These are phyloP conservation scores for Zonitis immaculata DNA, from an alignment of 2,888 invertebrate genomes.

Conservation along the genomic window DNA sequence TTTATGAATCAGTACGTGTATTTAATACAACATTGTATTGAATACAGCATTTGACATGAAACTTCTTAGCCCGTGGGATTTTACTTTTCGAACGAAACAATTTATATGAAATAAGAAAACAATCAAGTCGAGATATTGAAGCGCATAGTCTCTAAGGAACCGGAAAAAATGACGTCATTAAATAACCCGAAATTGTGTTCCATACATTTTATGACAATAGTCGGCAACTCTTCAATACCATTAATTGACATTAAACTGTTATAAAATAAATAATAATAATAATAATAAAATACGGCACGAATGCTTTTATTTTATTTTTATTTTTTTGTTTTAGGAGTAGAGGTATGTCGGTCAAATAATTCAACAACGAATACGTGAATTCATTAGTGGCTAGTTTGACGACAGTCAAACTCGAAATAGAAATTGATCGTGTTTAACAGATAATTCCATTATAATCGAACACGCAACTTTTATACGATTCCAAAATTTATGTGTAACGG, in stretches of 20 bases:
- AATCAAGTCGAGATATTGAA: slow-evolving; percentile 40
- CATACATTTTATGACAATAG: slow-evolving; percentile 3
- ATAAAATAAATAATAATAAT: background rate
- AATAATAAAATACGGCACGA: background rate
- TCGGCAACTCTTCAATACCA: background rate
- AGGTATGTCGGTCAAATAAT: background rate
- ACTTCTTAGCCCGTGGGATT: slow-evolving; percentile 35
- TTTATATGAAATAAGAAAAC: slow-evolving; percentile 47
- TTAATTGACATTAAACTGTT: background rate
- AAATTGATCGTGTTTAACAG: background rate
- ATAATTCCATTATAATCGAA: background rate
- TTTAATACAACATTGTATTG: slow-evolving; percentile 28
- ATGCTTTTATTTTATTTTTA: no score
- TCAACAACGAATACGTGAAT: background rate
- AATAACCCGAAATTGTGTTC: slow-evolving; percentile 31
- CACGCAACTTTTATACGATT: background rate
- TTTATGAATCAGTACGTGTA: background rate
- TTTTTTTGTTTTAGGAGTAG: background rate
- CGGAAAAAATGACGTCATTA: slow-evolving; percentile 30
- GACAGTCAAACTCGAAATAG: background rate
- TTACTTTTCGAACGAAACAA: slow-evolving; percentile 41
- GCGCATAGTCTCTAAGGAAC: slow-evolving; percentile 38
- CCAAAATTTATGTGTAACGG: no score
- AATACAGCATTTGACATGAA: slow-evolving; percentile 42
- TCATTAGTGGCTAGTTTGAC: background rate